Conservation (phyloP, 2,888 invertebrate genomes). For the Seira musarum region DNA sequence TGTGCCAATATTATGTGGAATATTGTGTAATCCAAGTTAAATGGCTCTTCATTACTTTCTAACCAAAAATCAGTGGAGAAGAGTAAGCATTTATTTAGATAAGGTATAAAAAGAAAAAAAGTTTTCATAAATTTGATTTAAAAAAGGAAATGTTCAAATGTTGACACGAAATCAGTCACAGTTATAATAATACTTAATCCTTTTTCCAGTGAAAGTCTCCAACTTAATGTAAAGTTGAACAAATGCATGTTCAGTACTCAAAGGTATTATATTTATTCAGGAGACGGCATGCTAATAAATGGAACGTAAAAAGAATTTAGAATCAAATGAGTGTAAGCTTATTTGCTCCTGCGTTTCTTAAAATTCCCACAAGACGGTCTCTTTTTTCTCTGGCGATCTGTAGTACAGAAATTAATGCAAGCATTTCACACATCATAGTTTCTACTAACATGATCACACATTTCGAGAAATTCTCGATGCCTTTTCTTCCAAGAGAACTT, state of each 20-base stretch:
- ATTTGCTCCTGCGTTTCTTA: neutral
- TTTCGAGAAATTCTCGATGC: neutral
- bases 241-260: neutral
- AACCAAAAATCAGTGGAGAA: neutral
- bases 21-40: neutral
- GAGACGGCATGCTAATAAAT: neutral
- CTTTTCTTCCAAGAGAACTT: neutral
- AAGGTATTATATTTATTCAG: conserved; percentile 1
- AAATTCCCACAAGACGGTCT: neutral
- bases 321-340: neutral
- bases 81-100: conserved; percentile 1
- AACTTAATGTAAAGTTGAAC: neutral
- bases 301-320: neutral
- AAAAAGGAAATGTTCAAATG: conserved; percentile 3
- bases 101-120: neutral
- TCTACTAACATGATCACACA: neutral
- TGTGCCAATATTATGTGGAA: conserved; percentile 2
- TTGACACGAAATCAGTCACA: neutral
- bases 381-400: conserved; percentile 11
- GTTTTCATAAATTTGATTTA: neutral
- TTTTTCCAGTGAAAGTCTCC: neutral
- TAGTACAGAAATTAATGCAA: conserved; percentile 51
- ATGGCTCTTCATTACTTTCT: conserved; percentile 7
- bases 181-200: neutral
- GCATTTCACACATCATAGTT: conserved; percentile 47